Base-by-base conservation (phyloP, 2,797 vertebrate species). In the Pseudochaenichthys georgianus region DNA sequence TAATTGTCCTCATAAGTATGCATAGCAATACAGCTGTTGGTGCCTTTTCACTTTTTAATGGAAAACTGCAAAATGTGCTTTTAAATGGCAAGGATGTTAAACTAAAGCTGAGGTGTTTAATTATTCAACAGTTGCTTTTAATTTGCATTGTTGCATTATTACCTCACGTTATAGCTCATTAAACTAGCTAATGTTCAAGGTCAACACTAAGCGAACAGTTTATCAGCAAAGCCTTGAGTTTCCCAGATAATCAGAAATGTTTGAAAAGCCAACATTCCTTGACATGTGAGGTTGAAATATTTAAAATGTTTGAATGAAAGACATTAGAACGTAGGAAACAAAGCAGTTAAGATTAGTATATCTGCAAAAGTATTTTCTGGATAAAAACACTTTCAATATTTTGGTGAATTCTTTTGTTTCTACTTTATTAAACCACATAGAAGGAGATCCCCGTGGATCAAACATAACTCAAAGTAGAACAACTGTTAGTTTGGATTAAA, bases 201-300 rank as follows among this genome's bases (percentile, higher is more conserved):
- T 84, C 70, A 80, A 61, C 55, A 51, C 61, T 41, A 8, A 28
- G 63, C 68, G 73, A 74, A 69, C 59, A 70, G 74, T 73, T 86
- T 81, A 86, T 88, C 78, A 77, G 80, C 47, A 61, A 46, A 61
- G 63, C 75, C 66, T 61, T 28, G 53, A 75, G 28, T 81, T 82
- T 82, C 48, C 47, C 53, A 64, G 41, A 82, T 79, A 77, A 83
- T 85, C 47, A 60, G 42, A 78, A 34, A 67, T 73, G 70, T 85
- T 82, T 77, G 76, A 69, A 67, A 70, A 75, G 80, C 79, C 73
- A 76, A 77, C 61, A 64, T 72, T 83, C 52, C 69, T 71, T 52
- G 13, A 53, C 77, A 78, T 79, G 75, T 75, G 73, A 83, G 59
- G 47, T 5, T 23, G 41, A 74, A 76, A 70, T 42, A 52, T 43